phyloP scores from a whole-genome alignment of 1,140 invertebrate genomes.

The Drosophila ercepeae region DNA sequence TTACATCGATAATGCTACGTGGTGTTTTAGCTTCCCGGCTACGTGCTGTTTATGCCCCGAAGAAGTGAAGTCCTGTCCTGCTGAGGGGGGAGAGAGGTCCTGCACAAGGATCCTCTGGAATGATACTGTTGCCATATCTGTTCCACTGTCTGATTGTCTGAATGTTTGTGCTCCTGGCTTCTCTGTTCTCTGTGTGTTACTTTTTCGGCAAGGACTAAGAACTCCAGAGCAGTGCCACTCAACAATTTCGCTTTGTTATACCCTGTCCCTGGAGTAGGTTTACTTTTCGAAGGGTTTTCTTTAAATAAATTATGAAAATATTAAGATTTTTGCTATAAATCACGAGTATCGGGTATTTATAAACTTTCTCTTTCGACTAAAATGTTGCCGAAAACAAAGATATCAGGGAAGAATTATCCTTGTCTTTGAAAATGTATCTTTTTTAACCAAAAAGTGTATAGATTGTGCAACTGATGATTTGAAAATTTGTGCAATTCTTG shows the following conservation, averaged over 20 bases:
- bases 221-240: constrained; percentile 46
- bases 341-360: too few relatives aligned
- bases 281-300: not conserved
- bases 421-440: not conserved
- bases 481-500: constrained; percentile 4
- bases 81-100: constrained; percentile 1
- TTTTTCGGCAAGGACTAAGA: constrained; percentile 43
- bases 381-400: not conserved
- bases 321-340: too few relatives aligned
- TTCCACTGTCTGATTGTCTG: constrained; percentile 37
- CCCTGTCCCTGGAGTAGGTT: constrained; percentile 1
- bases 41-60: constrained; percentile 66
- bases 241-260: constrained; percentile 61
- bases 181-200: constrained; percentile 38
- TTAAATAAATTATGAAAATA: not conserved
- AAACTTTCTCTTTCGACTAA: too few relatives aligned
- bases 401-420: too few relatives aligned
- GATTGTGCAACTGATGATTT: not conserved
- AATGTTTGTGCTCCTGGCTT: constrained; percentile 2
- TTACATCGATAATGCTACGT: constrained; percentile 84
- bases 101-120: constrained; percentile 28
- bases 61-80: constrained; percentile 14
- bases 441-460: not conserved
- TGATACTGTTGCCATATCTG: constrained; percentile 68
- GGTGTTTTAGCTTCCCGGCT: constrained; percentile 78